A percentile compares a stretch with the other conserved stretches of the same genome.
Evolutionary conservation across 2,797 vertebrate species (phyloP).

Genomic region (Apodemus agrarius): DNA sequence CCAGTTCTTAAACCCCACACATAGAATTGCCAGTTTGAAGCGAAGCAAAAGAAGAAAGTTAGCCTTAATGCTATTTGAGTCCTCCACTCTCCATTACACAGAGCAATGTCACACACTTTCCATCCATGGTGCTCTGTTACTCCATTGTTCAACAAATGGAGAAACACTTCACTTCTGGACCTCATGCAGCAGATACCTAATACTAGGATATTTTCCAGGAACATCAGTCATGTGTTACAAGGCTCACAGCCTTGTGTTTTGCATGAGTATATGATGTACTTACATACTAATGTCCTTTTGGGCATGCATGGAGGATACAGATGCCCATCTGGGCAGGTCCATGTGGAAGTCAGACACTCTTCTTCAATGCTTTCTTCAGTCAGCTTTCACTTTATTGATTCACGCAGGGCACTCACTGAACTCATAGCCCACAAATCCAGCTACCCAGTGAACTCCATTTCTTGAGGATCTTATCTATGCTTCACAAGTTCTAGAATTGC

Average conservation of each 20-base stretch:
- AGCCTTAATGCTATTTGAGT: not conserved
- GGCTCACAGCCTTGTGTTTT: not conserved
- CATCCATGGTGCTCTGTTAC: not conserved
- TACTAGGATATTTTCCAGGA: not conserved
- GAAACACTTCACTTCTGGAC: not conserved
- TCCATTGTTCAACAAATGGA: not conserved
- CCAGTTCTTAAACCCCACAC: not conserved
- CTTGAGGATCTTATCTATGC: too few relatives aligned
- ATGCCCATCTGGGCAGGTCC: not conserved
- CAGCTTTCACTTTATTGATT: not conserved
- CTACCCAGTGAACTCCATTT: too few relatives aligned
- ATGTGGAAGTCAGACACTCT: not conserved
- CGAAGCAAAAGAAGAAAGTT: not conserved
- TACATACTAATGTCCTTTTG: not conserved
- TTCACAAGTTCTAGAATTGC: too few relatives aligned
- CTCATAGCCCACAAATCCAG: too few relatives aligned
- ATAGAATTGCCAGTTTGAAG: not conserved
- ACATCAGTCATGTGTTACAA: not conserved
- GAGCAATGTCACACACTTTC: not conserved
- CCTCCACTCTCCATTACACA: fast-evolving
- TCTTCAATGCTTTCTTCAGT: not conserved
- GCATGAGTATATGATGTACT: not conserved
- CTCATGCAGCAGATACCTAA: not conserved
- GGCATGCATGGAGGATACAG: not conserved
- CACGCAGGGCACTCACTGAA: not conserved